phyloP scores from a whole-genome alignment of 37 sponge, comb jelly and placozoan genomes.

The Halichondria panicea region DNA sequence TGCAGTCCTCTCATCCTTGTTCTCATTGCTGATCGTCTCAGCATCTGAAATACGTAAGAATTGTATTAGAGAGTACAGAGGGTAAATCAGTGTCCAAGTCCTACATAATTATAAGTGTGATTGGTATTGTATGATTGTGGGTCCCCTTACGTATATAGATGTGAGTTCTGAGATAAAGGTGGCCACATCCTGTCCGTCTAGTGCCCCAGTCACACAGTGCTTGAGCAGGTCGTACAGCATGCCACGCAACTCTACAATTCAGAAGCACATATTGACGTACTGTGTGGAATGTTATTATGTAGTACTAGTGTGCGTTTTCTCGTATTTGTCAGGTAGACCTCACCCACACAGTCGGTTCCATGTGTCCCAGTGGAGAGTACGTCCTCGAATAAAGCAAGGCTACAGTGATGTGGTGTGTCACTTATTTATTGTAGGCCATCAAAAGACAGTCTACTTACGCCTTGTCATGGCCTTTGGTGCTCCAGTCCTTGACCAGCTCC shows the following conservation, averaged over 20 bases:
- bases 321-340: too few relatives aligned
- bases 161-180: constrained; percentile 43
- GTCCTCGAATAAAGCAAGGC: not conserved
- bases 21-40: constrained; percentile 35
- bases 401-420: not conserved
- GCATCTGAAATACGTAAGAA: constrained; percentile 74
- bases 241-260: constrained; percentile 34
- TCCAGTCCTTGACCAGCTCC: constrained; percentile 62
- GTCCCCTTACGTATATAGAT: constrained; percentile 22
- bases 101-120: constrained; percentile 1
- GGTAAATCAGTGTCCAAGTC: constrained; percentile 29
- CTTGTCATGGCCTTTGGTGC: constrained; percentile 69
- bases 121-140: not conserved
- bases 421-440: not conserved
- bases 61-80: constrained; percentile 62
- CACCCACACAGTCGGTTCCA: too few relatives aligned
- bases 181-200: constrained; percentile 57
- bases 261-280: not conserved
- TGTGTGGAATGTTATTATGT: too few relatives aligned
- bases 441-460: constrained; percentile 73
- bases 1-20: constrained; percentile 34
- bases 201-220: constrained; percentile 16
- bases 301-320: too few relatives aligned
- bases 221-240: constrained; percentile 59
- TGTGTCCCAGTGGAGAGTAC: not conserved